Evolutionary conservation across 2,888 invertebrate genomes (phyloP).

Genomic region (Syrista parreyssii): DNA sequence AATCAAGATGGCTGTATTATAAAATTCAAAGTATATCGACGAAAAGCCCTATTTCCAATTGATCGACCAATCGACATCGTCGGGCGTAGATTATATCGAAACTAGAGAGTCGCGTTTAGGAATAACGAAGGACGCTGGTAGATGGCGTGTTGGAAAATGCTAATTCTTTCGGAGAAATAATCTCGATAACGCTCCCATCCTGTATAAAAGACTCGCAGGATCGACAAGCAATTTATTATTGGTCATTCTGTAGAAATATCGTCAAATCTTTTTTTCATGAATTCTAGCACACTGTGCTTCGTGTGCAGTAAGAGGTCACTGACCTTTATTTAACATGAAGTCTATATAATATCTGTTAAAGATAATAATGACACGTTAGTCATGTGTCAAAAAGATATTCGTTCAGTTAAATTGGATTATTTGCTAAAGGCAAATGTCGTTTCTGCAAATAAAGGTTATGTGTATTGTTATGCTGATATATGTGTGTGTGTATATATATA

Average conservation of each 20-base stretch:
- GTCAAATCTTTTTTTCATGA: neutral
- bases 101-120: neutral
- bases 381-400: neutral
- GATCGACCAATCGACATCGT: neutral
- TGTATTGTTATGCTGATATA: neutral
- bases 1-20: neutral
- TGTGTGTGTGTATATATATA: too few species aligned
- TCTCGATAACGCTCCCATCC: constrained; percentile 22
- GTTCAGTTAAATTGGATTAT: neutral
- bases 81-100: neutral
- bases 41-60: neutral
- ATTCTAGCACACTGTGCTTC: neutral
- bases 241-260: neutral
- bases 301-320: neutral
- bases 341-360: neutral
- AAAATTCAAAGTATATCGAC: neutral
- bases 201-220: neutral
- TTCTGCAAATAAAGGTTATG: neutral
- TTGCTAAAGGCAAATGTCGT: neutral
- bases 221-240: neutral
- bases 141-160: constrained; percentile 35
- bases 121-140: constrained; percentile 2
- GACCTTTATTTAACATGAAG: neutral
- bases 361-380: neutral
- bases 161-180: constrained; percentile 39